Evolutionary conservation across 2,888 invertebrate genomes (phyloP), one percentile per base, ranked within the genome.

Genomic region (Tricholauxania praeusta): DNA sequence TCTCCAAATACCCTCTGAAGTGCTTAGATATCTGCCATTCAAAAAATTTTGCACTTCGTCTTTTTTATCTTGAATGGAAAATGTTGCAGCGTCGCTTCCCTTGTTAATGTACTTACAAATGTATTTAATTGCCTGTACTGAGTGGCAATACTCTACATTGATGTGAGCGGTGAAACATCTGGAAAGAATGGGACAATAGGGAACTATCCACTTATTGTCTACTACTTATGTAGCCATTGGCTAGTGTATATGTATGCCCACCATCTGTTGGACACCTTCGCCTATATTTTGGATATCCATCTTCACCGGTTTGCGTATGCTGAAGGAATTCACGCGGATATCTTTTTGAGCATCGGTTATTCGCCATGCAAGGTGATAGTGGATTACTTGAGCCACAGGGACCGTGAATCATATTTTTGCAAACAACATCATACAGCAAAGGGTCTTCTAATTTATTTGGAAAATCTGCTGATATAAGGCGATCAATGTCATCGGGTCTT

Each of bases 231-330:
- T 62, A n/a, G 62, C 6, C 62, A 22, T 52, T 19, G 49, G 64
- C 68, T 48, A 55, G 63, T 62, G 15, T 63, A 17, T 32, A 19
- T n/a, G 12, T 65, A 12, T 64, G 72, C n/a, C 69, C 69, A 14
- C 70, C 70, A 8, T 65, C 19, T 12, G 48, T 10, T n/a, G 59
- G 28, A n/a, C 47, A 32, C 39, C 71, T 67, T 65, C 71, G 55
- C 15, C 60, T 32, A 60, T 75, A 75, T 59, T 48, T 28, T 0
- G 73, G 75, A 39, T 73, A 75, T 6, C 75, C 73, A 60, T 75
- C 73, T 1, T 75, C 69, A 8, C 71, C 71, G 48, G 67, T 68
- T 59, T 75, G 70, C 14, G 73, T 70, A 19, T 70, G 65, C 48
- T 39, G 32, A 15, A 70, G 17, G 4, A 73, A 49, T 3, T 53